phyloP scores from a whole-genome alignment of 2,797 vertebrate species.

The Meda fulgida region DNA sequence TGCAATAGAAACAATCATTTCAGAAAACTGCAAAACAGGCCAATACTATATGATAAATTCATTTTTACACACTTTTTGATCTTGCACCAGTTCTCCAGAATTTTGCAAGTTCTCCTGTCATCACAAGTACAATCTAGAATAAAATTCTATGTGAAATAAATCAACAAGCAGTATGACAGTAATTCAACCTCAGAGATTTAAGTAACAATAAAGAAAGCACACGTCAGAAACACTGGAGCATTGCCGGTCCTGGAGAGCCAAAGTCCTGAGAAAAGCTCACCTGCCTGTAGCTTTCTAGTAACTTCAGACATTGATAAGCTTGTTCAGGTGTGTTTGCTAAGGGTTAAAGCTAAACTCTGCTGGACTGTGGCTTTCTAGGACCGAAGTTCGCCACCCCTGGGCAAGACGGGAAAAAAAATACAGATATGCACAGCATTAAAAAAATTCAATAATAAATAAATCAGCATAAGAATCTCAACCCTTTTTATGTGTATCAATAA shows the following conservation, averaged over 20 bases:
- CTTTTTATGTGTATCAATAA: background rate
- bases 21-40: slow-evolving; percentile 2
- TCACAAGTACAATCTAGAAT: slow-evolving; percentile 5
- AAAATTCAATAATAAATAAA: slow-evolving; percentile 31
- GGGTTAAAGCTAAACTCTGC: too few species aligned
- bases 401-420: background rate
- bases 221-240: slow-evolving; percentile 15
- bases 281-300: too few species aligned
- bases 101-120: background rate
- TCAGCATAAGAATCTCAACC: slow-evolving; percentile 7
- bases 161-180: slow-evolving; percentile 3
- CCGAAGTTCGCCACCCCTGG: background rate
- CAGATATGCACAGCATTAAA: slow-evolving; percentile 13
- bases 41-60: slow-evolving; percentile 20
- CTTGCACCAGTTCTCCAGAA: background rate
- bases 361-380: too few species aligned
- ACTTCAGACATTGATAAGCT: too few species aligned
- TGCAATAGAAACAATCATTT: slow-evolving; percentile 1
- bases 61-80: background rate
- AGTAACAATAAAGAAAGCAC: slow-evolving; percentile 4
- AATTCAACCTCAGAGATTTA: slow-evolving; percentile 3
- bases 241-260: too few species aligned
- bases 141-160: background rate
- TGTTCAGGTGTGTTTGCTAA: too few species aligned
- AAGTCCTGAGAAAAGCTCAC: too few species aligned